Conservation (phyloP, 2,113 vertebrate species). For the Solea solea region DNA sequence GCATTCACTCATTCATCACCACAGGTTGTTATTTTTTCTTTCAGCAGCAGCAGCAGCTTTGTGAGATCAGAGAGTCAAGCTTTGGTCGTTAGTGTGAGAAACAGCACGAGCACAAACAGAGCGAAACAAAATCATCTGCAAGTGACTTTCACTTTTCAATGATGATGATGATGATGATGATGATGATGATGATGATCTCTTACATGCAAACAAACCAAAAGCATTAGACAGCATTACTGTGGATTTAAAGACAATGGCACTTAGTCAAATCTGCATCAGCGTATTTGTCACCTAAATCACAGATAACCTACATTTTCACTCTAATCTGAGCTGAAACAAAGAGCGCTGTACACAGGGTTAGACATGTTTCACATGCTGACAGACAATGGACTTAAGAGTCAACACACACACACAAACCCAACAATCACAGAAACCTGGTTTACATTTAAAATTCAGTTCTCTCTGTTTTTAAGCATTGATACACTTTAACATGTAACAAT, state of each 20-base stretch:
- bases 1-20: constrained; percentile 14
- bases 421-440: background rate
- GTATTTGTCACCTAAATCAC: constrained; percentile 65
- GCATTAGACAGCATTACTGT: constrained; percentile 11
- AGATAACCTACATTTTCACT: constrained; percentile 77
- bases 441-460: too few species aligned
- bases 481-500: too few species aligned
- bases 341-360: constrained; percentile 67
- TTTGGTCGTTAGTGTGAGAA: too few species aligned
- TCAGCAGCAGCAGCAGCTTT: background rate
- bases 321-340: constrained; percentile 74
- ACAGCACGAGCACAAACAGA: too few species aligned
- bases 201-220: background rate
- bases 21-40: background rate
- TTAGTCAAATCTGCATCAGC: constrained; percentile 36
- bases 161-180: too few species aligned
- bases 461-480: too few species aligned
- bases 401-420: background rate
- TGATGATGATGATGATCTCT: too few species aligned
- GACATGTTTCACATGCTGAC: constrained; percentile 72
- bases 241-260: constrained; percentile 47
- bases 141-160: background rate
- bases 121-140: too few species aligned
- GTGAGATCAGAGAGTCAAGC: background rate
- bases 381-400: constrained; percentile 68